Conservation (phyloP, 2,888 invertebrate species). For the Meta bourneti region DNA sequence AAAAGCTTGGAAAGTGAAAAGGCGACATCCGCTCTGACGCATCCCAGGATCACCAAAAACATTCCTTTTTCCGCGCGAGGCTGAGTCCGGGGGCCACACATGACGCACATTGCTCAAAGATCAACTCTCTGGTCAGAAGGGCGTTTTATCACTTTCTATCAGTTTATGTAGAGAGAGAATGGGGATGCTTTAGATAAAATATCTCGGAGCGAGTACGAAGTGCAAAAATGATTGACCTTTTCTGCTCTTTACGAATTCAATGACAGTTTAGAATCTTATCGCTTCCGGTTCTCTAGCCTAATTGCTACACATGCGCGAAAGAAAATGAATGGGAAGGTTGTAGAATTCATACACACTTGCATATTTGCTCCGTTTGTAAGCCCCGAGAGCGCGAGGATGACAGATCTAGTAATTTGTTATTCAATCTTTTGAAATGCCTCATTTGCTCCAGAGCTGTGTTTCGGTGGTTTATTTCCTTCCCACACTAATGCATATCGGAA, state of each 20-base stretch:
- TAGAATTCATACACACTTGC: neutral
- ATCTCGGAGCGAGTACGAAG: conserved; percentile 61
- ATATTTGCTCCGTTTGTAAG: too few relatives aligned
- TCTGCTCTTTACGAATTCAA: conserved; percentile 3
- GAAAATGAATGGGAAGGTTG: neutral
- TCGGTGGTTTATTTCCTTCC: too few relatives aligned
- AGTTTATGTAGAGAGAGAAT: conserved; percentile 63
- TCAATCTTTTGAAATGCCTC: too few relatives aligned
- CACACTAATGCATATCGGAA: too few relatives aligned
- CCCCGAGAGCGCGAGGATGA: too few relatives aligned
- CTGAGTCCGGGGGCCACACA: too few relatives aligned
- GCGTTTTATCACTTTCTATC: conserved; percentile 70
- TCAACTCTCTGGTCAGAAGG: conserved; percentile 70
- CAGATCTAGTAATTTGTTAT: too few relatives aligned
- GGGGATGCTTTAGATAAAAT: conserved; percentile 73
- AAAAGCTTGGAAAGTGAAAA: conserved; percentile 2
- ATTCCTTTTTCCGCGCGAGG: too few relatives aligned
- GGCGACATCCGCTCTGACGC: neutral
- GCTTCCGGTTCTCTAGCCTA: conserved; percentile 24
- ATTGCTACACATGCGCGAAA: neutral
- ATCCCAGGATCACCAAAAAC: too few relatives aligned
- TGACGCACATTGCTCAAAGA: conserved; percentile 58
- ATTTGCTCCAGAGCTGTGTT: too few relatives aligned
- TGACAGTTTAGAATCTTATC: conserved; percentile 23
- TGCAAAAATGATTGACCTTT: conserved; percentile 71